These are phyloP conservation scores for Drosophila mayri DNA, from an alignment of 1,140 invertebrate genomes.

Conservation along the genomic window DNA sequence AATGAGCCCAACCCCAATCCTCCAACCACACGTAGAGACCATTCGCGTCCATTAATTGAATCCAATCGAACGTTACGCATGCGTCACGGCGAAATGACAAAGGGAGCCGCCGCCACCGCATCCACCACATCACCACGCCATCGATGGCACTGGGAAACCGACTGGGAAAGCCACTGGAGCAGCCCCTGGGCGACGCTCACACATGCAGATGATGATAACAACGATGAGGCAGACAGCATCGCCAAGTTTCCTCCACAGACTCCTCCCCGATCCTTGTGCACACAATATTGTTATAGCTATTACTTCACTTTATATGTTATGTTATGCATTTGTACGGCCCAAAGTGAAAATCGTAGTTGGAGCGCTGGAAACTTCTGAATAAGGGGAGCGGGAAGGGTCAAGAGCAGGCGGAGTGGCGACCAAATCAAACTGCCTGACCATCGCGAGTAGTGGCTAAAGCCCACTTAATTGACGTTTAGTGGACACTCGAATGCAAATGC, in stretches of 20 bases:
- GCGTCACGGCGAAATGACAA: slow-evolving; percentile 79
- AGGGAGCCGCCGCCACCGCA: slow-evolving; percentile 62
- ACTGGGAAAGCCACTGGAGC: slow-evolving; percentile 42
- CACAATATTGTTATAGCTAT: slow-evolving; percentile 81
- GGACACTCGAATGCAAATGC: slow-evolving; percentile 80
- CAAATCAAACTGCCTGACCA: slow-evolving; percentile 68
- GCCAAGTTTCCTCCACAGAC: slow-evolving; percentile 1
- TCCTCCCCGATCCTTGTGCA: slow-evolving; percentile 36
- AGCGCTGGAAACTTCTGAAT: slow-evolving; percentile 37
- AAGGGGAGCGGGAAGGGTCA: slow-evolving; percentile 19
- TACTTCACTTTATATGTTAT: slow-evolving; percentile 59
- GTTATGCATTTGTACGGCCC: slow-evolving; percentile 72
- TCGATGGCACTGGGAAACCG: slow-evolving; percentile 16
- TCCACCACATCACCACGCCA: slow-evolving; percentile 20
- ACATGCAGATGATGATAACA: slow-evolving; percentile 52
- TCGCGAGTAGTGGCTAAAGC: slow-evolving; percentile 61
- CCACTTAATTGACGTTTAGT: slow-evolving; percentile 84
- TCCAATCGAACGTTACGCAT: slow-evolving; percentile 83
- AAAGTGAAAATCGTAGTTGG: slow-evolving; percentile 77
- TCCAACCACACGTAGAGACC: slow-evolving; percentile 69
- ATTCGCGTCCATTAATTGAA: slow-evolving; percentile 81
- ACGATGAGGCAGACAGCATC: slow-evolving; percentile 10
- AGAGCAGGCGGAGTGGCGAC: slow-evolving; percentile 53
- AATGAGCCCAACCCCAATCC: slow-evolving; percentile 34
- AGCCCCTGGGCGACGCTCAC: slow-evolving; percentile 46